A percentile compares a stretch with the other conserved stretches of the same genome.
Evolutionary conservation across 2,113 vertebrate genomes (phyloP).

Genomic region (Riparia riparia): DNA sequence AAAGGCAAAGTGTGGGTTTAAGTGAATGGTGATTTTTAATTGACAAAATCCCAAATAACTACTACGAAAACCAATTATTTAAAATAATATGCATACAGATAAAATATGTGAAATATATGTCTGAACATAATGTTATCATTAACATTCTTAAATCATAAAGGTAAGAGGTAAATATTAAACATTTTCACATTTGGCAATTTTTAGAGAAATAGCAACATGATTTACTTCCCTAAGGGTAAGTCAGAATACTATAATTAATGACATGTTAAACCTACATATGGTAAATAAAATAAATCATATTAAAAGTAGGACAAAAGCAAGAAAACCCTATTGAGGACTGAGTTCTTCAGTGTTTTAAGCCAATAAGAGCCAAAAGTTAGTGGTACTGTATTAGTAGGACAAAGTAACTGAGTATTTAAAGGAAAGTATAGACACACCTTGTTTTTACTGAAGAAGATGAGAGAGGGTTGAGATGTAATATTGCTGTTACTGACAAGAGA

Average conservation of each 20-base stretch:
- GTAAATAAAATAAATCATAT: neutral
- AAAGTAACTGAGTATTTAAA: neutral
- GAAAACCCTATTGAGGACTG: neutral
- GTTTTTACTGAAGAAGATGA: neutral
- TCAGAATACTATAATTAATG: neutral
- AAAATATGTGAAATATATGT: neutral
- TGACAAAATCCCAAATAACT: neutral
- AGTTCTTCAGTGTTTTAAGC: neutral
- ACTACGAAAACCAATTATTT: neutral
- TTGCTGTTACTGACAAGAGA: neutral
- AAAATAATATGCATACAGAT: neutral
- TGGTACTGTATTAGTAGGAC: neutral
- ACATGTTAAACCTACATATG: neutral
- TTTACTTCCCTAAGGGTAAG: neutral
- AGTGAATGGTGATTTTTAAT: neutral
- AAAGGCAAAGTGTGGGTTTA: slow-evolving; percentile 3
- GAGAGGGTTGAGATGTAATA: neutral
- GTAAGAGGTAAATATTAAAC: neutral
- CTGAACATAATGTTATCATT: neutral
- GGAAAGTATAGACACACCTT: neutral
- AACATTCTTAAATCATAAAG: neutral
- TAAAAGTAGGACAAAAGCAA: neutral
- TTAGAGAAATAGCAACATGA: neutral
- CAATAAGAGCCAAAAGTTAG: neutral
- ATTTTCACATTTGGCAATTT: neutral